phyloP scores from a whole-genome alignment of 1,140 invertebrate species.

The Ostrea denselamellosa region DNA sequence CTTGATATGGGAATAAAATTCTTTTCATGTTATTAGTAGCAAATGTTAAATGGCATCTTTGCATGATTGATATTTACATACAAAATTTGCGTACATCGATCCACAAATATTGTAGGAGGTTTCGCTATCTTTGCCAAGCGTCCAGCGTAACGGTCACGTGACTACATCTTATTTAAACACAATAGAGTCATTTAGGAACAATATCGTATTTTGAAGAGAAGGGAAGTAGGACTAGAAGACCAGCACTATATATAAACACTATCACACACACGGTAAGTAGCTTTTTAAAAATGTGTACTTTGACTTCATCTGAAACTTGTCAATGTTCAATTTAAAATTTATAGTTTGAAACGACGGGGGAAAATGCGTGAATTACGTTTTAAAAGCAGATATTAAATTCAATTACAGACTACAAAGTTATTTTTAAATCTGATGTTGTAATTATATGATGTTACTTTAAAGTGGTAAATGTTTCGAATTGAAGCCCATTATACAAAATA shows the following conservation, averaged over 20 bases:
- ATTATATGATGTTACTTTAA: too few relatives aligned
- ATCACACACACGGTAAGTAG: neutral
- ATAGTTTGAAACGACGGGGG: too few relatives aligned
- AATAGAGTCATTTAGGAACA: slow-evolving; percentile 36
- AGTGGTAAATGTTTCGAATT: too few relatives aligned
- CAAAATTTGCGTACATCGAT: slow-evolving; percentile 23
- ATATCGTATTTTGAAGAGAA: slow-evolving; percentile 34
- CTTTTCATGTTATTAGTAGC: neutral
- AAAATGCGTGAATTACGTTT: too few relatives aligned
- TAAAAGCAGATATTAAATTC: too few relatives aligned
- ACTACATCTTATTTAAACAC: slow-evolving; percentile 34
- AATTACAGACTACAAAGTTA: too few relatives aligned
- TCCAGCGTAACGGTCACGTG: slow-evolving; percentile 4
- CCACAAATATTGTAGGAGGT: slow-evolving; percentile 24
- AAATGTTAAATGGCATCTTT: neutral
- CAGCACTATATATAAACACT: neutral
- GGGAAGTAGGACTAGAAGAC: neutral
- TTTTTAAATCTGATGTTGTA: too few relatives aligned
- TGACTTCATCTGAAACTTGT: too few relatives aligned
- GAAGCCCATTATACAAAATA: too few relatives aligned
- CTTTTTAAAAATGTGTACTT: neutral
- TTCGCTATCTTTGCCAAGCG: slow-evolving; percentile 30
- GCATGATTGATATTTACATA: slow-evolving; percentile 16
- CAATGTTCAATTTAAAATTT: too few relatives aligned
- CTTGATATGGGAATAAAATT: neutral